A percentile compares a stretch with the other conserved stretches of the same genome.
phyloP scores from a whole-genome alignment of 1,140 invertebrate species.

The Anastrepha obliqua region DNA sequence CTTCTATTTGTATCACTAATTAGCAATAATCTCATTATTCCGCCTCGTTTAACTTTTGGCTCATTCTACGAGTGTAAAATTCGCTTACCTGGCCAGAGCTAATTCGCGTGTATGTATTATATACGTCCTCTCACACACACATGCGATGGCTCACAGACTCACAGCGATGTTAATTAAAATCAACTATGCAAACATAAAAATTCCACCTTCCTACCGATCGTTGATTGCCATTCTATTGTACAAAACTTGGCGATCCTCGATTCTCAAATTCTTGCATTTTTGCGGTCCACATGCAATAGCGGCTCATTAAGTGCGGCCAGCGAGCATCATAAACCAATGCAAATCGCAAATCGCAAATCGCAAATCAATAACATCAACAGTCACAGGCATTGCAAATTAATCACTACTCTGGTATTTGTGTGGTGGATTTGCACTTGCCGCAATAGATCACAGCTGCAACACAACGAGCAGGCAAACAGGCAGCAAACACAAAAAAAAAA shows the following conservation, averaged over 20 bases:
- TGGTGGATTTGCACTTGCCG: not conserved
- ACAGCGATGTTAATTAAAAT: not conserved
- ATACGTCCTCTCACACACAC: not conserved
- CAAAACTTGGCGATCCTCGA: not conserved
- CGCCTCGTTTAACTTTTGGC: not conserved
- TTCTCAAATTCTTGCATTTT: not conserved
- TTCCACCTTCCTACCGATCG: not conserved
- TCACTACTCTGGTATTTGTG: not conserved
- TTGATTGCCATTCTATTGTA: not conserved
- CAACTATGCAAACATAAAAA: not conserved
- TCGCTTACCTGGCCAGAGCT: not conserved
- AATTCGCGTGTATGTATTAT: not conserved
- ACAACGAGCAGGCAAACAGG: not conserved
- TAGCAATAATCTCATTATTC: not conserved
- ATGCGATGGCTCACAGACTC: not conserved
- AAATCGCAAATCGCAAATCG: slow-evolving; percentile 50
- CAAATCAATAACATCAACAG: slow-evolving; percentile 8
- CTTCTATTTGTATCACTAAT: not conserved
- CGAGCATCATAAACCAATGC: not conserved
- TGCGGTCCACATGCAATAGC: not conserved
- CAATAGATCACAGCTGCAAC: not conserved
- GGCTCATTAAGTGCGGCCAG: not conserved
- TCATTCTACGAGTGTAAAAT: not conserved
- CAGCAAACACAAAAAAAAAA: not conserved
- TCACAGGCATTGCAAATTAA: not conserved